Evolutionary conservation across 2,888 invertebrate species (phyloP).

Genomic region (Ctena decussata): DNA sequence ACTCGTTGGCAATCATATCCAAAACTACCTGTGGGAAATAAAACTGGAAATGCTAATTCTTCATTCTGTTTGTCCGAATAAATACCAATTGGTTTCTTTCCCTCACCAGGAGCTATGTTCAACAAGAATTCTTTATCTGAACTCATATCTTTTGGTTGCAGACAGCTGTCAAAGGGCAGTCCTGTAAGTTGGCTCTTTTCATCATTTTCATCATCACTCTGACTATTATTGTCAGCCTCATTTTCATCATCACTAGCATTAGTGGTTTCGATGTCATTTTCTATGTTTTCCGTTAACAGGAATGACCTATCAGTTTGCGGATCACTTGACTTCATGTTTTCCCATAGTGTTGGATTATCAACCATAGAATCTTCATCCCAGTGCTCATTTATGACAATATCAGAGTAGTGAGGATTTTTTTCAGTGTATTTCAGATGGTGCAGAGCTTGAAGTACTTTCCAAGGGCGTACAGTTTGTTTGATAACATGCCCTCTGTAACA

Average conservation of each 20-base stretch:
- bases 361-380: conserved; percentile 5
- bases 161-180: conserved; percentile 42
- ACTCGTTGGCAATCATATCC: conserved; percentile 25
- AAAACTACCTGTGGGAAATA: conserved; percentile 45
- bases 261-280: conserved; percentile 1
- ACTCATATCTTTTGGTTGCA: conserved; percentile 50
- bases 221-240: neutral
- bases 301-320: neutral
- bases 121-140: conserved; percentile 31
- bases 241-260: neutral
- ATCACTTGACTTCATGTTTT: neutral
- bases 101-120: conserved; percentile 46
- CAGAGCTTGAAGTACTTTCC: conserved; percentile 15
- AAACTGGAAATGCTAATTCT: conserved; percentile 44
- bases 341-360: neutral
- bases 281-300: neutral
- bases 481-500: conserved; percentile 39
- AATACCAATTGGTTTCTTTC: conserved; percentile 30
- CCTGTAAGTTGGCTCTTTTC: conserved; percentile 27
- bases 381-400: conserved; percentile 28
- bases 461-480: conserved; percentile 25
- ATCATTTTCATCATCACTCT: conserved; percentile 17
- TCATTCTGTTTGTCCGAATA: conserved; percentile 35
- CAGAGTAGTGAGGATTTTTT: conserved; percentile 10
- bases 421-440: conserved; percentile 7